Evolutionary conservation across 2,797 vertebrate species (phyloP).

Genomic region (Denticeps clupeoides): DNA sequence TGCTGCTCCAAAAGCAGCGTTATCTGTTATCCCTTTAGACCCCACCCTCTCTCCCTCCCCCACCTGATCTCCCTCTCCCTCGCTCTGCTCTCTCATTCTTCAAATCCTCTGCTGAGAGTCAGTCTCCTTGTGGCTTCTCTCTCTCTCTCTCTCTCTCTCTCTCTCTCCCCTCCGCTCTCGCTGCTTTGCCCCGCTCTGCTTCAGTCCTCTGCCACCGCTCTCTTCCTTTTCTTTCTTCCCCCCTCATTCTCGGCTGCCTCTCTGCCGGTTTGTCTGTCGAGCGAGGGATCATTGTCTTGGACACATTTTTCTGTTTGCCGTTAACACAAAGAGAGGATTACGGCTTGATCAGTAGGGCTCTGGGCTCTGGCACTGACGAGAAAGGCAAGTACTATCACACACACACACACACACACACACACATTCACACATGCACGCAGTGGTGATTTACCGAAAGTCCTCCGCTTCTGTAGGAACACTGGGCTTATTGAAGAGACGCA

Average conservation of each 20-base stretch:
- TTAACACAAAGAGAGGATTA: slow-evolving; percentile 84
- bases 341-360: slow-evolving; percentile 56
- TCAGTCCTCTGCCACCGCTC: slow-evolving; percentile 39
- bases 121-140: slow-evolving; percentile 61
- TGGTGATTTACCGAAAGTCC: background rate
- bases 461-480: background rate
- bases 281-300: slow-evolving; percentile 68
- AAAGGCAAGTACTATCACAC: too few relatives aligned
- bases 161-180: slow-evolving; percentile 18
- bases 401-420: background rate
- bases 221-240: slow-evolving; percentile 9
- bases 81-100: slow-evolving; percentile 48
- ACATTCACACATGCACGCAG: background rate
- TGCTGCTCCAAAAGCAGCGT: slow-evolving; percentile 27
- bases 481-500: background rate
- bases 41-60: slow-evolving; percentile 30
- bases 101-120: slow-evolving; percentile 76
- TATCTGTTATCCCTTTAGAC: slow-evolving; percentile 7
- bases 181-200: slow-evolving; percentile 21
- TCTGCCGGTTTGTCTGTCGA: slow-evolving; percentile 63
- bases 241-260: slow-evolving; percentile 20
- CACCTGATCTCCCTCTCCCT: slow-evolving; percentile 37
- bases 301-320: slow-evolving; percentile 67
- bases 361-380: slow-evolving; percentile 42
- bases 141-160: slow-evolving; percentile 36